Evolutionary conservation across 1,140 invertebrate genomes (phyloP).

Genomic region (Rhyzopertha dominica): DNA sequence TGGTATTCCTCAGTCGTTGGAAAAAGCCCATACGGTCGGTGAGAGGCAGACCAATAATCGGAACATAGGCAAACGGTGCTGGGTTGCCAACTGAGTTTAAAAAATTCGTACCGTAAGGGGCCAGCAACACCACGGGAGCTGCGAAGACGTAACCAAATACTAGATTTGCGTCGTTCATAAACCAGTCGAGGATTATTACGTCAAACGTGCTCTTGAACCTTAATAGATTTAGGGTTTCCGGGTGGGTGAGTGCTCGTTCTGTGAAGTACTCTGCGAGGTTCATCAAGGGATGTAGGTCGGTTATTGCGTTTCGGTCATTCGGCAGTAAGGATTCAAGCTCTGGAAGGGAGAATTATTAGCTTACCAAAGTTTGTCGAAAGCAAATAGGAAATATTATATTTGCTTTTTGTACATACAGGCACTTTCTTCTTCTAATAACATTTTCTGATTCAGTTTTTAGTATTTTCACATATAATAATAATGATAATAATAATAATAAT

Average conservation of each 20-base stretch:
- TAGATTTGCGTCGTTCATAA: slow-evolving; percentile 16
- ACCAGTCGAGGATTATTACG: slow-evolving; percentile 19
- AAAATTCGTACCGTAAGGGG: slow-evolving; percentile 10
- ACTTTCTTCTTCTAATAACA: too few species aligned
- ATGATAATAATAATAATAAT: too few species aligned
- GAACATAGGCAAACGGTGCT: slow-evolving; percentile 12
- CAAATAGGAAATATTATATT: too few species aligned
- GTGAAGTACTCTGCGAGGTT: too few species aligned
- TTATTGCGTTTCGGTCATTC: too few species aligned
- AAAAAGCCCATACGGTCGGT: slow-evolving; percentile 11
- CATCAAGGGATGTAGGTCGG: too few species aligned
- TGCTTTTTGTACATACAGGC: too few species aligned
- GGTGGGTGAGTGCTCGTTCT: slow-evolving; percentile 15
- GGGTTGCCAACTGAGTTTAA: slow-evolving; percentile 11
- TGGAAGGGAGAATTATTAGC: too few species aligned
- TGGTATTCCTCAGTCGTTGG: slow-evolving; percentile 9
- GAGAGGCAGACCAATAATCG: slow-evolving; percentile 1
- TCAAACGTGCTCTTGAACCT: slow-evolving; percentile 15
- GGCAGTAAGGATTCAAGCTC: too few species aligned
- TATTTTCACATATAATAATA: too few species aligned
- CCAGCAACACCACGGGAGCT: slow-evolving; percentile 13
- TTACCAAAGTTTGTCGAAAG: too few species aligned
- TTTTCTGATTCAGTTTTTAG: too few species aligned
- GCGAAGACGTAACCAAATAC: slow-evolving; percentile 12
- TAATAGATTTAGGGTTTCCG: slow-evolving; percentile 12